Conservation (phyloP, 2,888 invertebrate genomes). For the Phasia obesa region DNA sequence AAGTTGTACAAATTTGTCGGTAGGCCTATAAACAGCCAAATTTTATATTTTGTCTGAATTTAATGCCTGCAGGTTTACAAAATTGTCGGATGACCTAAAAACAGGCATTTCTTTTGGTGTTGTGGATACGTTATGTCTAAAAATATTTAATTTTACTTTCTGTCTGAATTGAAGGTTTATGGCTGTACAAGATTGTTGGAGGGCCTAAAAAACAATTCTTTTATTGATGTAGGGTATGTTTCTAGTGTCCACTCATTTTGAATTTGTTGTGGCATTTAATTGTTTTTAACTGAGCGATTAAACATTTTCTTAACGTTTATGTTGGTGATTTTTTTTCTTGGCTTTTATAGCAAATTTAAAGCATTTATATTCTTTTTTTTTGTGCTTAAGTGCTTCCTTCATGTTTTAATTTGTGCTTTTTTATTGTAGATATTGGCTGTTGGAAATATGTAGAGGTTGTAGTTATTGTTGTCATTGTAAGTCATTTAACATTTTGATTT, state of each 20-base stretch:
- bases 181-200: too few relatives aligned
- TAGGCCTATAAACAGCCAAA: neutral
- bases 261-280: conserved; percentile 9
- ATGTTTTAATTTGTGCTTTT: conserved; percentile 32
- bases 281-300: conserved; percentile 24
- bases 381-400: neutral
- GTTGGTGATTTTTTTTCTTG: neutral
- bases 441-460: conserved; percentile 6
- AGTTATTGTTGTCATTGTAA: conserved; percentile 32
- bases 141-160: too few relatives aligned
- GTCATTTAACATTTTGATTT: conserved; percentile 43
- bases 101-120: neutral
- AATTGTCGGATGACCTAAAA: neutral
- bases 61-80: too few relatives aligned
- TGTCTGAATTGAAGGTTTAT: too few relatives aligned
- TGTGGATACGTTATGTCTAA: too few relatives aligned
- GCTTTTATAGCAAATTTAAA: conserved; percentile 17
- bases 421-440: neutral
- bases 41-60: neutral
- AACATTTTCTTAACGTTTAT: conserved; percentile 15
- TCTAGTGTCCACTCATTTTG: neutral
- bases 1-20: neutral
- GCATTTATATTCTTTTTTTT: conserved; percentile 3
- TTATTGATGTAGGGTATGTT: conserved; percentile 6
- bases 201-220: too few relatives aligned